These are phyloP conservation scores for Acanthurus lineatus DNA, from an alignment of 2,797 vertebrate species.

Conservation along the genomic window DNA sequence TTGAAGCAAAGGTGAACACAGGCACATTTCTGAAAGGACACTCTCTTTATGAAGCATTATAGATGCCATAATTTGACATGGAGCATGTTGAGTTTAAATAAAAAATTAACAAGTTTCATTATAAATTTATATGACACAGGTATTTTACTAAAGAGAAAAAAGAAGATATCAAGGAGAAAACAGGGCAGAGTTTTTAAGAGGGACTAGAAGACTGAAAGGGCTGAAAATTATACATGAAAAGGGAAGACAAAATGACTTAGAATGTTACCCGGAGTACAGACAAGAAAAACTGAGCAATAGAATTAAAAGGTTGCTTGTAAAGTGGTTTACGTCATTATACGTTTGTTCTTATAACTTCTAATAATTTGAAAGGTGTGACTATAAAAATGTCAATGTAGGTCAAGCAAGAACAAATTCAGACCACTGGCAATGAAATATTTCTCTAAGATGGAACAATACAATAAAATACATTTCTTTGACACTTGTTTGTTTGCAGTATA, in stretches of 20 bases:
- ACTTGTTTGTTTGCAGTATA: not conserved
- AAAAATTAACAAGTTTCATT: not conserved
- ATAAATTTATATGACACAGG: not conserved
- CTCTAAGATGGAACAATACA: not conserved
- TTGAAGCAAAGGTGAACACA: not conserved
- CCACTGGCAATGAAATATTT: not conserved
- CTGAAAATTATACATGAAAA: constrained; percentile 2
- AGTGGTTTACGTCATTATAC: not conserved
- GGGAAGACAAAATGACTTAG: not conserved
- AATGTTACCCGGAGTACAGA: not conserved
- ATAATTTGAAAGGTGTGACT: not conserved
- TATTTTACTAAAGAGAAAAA: too few relatives aligned
- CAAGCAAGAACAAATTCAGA: not conserved
- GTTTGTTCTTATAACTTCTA: not conserved
- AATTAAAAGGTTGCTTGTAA: not conserved
- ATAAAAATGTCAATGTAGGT: not conserved
- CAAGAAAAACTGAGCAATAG: not conserved
- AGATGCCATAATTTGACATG: not conserved
- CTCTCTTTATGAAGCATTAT: not conserved
- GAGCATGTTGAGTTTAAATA: not conserved
- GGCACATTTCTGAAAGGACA: not conserved
- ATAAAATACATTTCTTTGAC: not conserved
- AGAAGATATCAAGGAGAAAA: not conserved
- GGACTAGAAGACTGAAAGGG: not conserved
- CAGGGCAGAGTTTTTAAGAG: not conserved